These are phyloP conservation scores for Axea sp. DNA, from an alignment of 2,888 invertebrate species.

Conservation along the genomic window DNA sequence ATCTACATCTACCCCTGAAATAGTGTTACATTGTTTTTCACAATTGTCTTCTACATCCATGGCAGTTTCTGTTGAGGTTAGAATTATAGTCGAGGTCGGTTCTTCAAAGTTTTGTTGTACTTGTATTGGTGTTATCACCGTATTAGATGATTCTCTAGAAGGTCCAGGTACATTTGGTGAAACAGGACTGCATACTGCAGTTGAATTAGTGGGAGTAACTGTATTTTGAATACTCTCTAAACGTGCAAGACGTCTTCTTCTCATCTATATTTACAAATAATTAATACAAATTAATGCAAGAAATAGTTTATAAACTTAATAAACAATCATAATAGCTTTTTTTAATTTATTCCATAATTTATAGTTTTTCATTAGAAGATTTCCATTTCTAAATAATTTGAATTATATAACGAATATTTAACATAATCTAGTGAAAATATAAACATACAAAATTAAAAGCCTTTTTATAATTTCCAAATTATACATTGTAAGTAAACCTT, in stretches of 20 bases:
- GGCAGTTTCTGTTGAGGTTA: slow-evolving; percentile 70
- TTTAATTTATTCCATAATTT: neutral
- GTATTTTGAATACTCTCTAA: slow-evolving; percentile 83
- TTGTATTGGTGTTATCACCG: slow-evolving; percentile 73
- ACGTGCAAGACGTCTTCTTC: slow-evolving; percentile 87
- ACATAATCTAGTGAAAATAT: too few species aligned
- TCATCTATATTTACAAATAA: slow-evolving; percentile 82
- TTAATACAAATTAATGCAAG: neutral
- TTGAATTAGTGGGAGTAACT: neutral
- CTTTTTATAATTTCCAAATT: too few species aligned
- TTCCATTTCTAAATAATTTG: too few species aligned
- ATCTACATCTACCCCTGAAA: slow-evolving; percentile 83
- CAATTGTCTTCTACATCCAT: slow-evolving; percentile 83
- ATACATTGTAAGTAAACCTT: too few species aligned
- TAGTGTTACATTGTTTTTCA: slow-evolving; percentile 77
- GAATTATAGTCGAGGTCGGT: slow-evolving; percentile 4
- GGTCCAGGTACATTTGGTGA: slow-evolving; percentile 80
- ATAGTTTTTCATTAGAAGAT: too few species aligned
- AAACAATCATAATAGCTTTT: too few species aligned
- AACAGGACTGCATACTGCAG: slow-evolving; percentile 41
- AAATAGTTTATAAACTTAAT: too few species aligned
- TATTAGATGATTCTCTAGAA: slow-evolving; percentile 67
- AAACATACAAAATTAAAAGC: too few species aligned
- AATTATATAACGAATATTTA: too few species aligned
- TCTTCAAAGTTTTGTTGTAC: slow-evolving; percentile 68